These are phyloP conservation scores for Riptortus pedestris DNA, from an alignment of 1,140 invertebrate species.

Conservation along the genomic window DNA sequence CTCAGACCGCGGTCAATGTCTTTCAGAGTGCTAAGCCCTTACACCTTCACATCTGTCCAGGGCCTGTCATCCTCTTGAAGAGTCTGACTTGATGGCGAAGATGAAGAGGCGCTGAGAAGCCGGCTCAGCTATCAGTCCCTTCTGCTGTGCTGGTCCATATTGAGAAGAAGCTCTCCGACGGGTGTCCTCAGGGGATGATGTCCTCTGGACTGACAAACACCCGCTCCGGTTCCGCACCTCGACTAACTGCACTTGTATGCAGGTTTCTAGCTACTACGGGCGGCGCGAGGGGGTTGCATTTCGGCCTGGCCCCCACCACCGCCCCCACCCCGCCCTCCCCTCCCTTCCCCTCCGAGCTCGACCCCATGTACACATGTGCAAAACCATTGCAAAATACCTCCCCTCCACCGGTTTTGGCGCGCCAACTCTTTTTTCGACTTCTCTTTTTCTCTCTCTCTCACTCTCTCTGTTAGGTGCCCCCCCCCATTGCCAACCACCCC, in stretches of 20 bases:
- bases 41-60: constrained; percentile 21
- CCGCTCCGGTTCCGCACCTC: constrained; percentile 8
- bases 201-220: not conserved
- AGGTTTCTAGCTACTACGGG: constrained; percentile 27
- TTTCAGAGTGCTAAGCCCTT: not conserved
- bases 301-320: constrained; percentile 22
- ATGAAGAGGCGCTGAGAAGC: not conserved
- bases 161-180: not conserved
- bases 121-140: not conserved
- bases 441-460: constrained; percentile 4
- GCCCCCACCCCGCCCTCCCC: constrained; percentile 10
- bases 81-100: not conserved
- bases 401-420: constrained; percentile 13
- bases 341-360: no score
- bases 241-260: constrained; percentile 26
- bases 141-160: no score
- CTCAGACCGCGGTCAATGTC: constrained; percentile 9
- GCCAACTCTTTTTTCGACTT: constrained; percentile 4
- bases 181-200: not conserved
- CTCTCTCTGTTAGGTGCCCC: constrained; percentile 1
- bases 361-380: no score
- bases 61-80: constrained; percentile 15
- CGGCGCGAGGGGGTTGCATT: constrained; percentile 20
- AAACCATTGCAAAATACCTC: constrained; percentile 20
- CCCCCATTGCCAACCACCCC: not conserved